These are phyloP conservation scores for Caenorhabditis sp. DNA, from an alignment of 2,888 invertebrate species.

Conservation along the genomic window DNA sequence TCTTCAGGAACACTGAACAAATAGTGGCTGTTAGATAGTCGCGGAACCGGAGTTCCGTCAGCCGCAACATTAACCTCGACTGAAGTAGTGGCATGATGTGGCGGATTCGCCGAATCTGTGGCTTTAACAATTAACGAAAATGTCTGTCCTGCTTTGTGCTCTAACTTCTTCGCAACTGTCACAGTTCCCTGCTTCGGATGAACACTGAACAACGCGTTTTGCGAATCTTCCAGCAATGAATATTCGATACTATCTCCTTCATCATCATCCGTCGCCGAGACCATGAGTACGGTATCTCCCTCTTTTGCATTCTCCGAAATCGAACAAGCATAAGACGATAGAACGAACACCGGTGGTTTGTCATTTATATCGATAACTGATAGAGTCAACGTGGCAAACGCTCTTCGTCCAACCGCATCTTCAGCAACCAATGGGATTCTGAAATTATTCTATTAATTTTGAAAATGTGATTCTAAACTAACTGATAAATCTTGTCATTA, in stretches of 20 bases:
- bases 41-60: slow-evolving; percentile 76
- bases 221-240: slow-evolving; percentile 27
- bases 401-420: slow-evolving; percentile 52
- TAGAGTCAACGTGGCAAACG: slow-evolving; percentile 61
- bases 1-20: slow-evolving; percentile 85
- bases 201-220: slow-evolving; percentile 34
- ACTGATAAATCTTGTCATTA: slow-evolving; percentile 38
- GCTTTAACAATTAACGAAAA: slow-evolving; percentile 90
- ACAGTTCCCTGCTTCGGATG: slow-evolving; percentile 48
- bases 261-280: slow-evolving; percentile 53
- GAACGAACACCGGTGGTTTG: slow-evolving; percentile 88
- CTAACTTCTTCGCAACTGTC: slow-evolving; percentile 36
- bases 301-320: slow-evolving; percentile 46
- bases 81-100: slow-evolving; percentile 81
- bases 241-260: slow-evolving; percentile 45
- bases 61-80: slow-evolving; percentile 80
- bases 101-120: slow-evolving; percentile 81
- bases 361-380: slow-evolving; percentile 83
- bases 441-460: slow-evolving; percentile 5
- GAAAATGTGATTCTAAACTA: slow-evolving; percentile 9
- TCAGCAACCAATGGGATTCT: slow-evolving; percentile 55
- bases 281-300: slow-evolving; percentile 53
- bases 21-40: slow-evolving; percentile 80
- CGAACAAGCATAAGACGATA: slow-evolving; percentile 46
- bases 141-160: slow-evolving; percentile 78